Evolutionary conservation across 2,888 invertebrate species (phyloP), one percentile per base, ranked within the genome.

Genomic region (Agrypnus murinus): DNA sequence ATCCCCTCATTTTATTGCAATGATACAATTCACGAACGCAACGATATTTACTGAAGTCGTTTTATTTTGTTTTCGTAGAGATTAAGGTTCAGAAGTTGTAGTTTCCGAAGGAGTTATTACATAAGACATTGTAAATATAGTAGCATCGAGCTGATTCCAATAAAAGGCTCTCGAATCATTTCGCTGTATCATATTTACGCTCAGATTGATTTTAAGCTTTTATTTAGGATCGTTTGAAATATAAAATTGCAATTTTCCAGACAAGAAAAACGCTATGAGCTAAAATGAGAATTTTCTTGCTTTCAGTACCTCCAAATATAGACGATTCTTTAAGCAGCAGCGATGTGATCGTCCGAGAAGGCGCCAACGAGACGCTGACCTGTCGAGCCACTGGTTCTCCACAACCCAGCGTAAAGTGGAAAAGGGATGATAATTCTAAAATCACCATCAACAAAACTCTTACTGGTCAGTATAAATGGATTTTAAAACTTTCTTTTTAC

Each of bases 351-450:
- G 95, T 95, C 74, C 90, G 95, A 73, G 96, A 96, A 88, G 94
- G 93, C 80, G 92, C 94, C 82, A 95, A 96, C 88, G 94, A 96
- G 81, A 95, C 93, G 77, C 88, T 96, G 83, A 92, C 92, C 83
- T 96, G 96, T 87, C 93, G 93, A 85, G 96, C 96, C 81, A 93
- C 93, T 84, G 96, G 96, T 82, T 95, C 93, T 82, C 96, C 96
- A 75, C 90, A 92, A 84, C 96, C 96, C 75, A 92, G 90, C 84
- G 95, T 96, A 86, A 94, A 93, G 87, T 96, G 96, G 96, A 94
- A 94, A 87, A 90, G 96, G 81, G 95, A 96, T 87, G 95, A 95
- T 87, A 93, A 93, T 86, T 90, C 92, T 81, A 93, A 92, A 88
- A 95, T 96, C 86, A 91, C 92, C 85, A 92, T 95, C 87, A 95